Evolutionary conservation across 2,888 invertebrate species (phyloP).

Genomic region (Agrochola circellaris): DNA sequence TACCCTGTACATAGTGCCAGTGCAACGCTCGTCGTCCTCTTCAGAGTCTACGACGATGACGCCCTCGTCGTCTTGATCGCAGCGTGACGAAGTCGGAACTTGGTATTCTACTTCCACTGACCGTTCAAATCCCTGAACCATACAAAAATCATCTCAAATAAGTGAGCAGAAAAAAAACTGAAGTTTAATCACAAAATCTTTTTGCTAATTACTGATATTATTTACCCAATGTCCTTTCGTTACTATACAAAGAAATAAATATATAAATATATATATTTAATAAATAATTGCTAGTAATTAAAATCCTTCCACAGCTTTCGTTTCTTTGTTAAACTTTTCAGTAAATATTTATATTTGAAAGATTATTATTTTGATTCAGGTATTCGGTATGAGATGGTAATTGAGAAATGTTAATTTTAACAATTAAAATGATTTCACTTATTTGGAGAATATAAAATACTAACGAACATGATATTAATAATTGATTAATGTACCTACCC

Average conservation of each 20-base stretch:
- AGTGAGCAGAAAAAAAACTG: not conserved
- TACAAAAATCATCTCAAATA: slow-evolving; percentile 32
- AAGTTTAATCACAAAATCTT: not conserved
- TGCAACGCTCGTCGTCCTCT: slow-evolving; percentile 93
- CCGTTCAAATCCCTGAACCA: slow-evolving; percentile 89
- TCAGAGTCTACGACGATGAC: slow-evolving; percentile 95
- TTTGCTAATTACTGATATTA: not conserved
- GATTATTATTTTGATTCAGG: slow-evolving; percentile 1
- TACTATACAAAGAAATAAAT: no score
- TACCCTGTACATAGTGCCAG: slow-evolving; percentile 90
- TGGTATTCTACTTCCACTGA: slow-evolving; percentile 95
- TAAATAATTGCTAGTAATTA: not conserved
- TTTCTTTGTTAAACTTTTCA: not conserved
- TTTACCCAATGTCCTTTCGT: no score
- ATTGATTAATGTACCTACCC: not conserved
- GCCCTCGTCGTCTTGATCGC: slow-evolving; percentile 95
- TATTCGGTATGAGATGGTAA: not conserved
- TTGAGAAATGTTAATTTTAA: not conserved
- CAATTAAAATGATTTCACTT: not conserved
- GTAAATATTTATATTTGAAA: not conserved
- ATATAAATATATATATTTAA: no score
- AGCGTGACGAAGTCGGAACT: slow-evolving; percentile 96
- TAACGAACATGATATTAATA: not conserved
- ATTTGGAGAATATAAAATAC: not conserved
- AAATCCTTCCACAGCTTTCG: not conserved